Conservation (phyloP, 2,888 invertebrate genomes). For the Mythimna lalbum region DNA sequence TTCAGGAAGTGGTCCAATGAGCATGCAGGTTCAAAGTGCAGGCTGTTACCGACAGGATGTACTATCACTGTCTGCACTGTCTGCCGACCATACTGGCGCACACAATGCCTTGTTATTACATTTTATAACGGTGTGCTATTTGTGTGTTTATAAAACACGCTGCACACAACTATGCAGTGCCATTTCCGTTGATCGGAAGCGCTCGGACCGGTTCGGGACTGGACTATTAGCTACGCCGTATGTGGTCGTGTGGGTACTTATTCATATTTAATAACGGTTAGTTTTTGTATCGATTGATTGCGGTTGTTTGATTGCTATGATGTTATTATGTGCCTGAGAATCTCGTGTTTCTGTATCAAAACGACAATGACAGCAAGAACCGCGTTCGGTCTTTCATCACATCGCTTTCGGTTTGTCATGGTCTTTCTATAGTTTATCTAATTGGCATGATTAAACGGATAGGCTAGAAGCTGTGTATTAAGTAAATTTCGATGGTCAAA, state of each 20-base stretch:
- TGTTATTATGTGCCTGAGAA: background rate
- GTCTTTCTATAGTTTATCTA: no score
- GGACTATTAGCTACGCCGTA: conserved; percentile 27
- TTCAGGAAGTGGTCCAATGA: conserved; percentile 39
- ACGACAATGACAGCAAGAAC: no score
- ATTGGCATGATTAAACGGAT: no score
- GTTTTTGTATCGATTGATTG: conserved; percentile 25
- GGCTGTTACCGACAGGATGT: conserved; percentile 43
- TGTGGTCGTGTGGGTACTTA: conserved; percentile 34
- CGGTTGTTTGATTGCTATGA: conserved; percentile 8
- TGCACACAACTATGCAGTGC: conserved; percentile 34
- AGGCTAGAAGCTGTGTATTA: no score
- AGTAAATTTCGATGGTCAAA: no score
- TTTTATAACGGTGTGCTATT: conserved; percentile 30
- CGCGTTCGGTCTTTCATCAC: no score
- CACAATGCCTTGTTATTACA: conserved; percentile 49
- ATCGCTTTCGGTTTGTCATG: no score
- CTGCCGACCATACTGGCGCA: conserved; percentile 5
- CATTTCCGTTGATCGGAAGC: conserved; percentile 41
- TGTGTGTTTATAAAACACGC: conserved; percentile 48
- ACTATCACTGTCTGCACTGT: conserved; percentile 13
- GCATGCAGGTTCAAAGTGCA: conserved; percentile 41
- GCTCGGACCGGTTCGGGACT: conserved; percentile 32
- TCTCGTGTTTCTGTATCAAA: background rate
- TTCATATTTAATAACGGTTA: conserved; percentile 18